Evolutionary conservation across 2,888 invertebrate species (phyloP).

Genomic region (Drosophila nr. perissopoda): DNA sequence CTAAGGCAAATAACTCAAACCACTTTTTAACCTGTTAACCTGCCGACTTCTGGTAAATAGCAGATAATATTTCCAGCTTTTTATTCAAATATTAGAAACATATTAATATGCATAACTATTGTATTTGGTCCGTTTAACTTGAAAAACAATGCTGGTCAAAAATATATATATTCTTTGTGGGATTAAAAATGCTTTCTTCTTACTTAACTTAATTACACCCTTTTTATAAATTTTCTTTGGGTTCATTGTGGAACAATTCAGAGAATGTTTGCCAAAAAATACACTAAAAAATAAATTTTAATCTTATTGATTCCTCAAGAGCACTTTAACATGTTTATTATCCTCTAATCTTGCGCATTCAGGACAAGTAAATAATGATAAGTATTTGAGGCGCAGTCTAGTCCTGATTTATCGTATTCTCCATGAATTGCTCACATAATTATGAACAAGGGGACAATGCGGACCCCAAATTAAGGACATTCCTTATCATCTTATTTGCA

Average conservation of each 20-base stretch:
- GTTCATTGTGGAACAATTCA: neutral
- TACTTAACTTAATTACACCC: neutral
- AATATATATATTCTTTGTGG: neutral
- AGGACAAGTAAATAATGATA: neutral
- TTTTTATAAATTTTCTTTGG: neutral
- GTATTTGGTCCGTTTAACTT: neutral
- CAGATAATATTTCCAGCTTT: neutral
- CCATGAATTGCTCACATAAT: slow-evolving; percentile 42
- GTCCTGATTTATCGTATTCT: slow-evolving; percentile 31
- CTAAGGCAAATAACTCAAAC: neutral
- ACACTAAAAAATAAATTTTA: neutral
- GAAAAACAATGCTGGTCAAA: neutral
- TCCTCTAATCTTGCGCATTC: slow-evolving; percentile 3
- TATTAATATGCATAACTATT: neutral
- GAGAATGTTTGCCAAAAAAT: neutral
- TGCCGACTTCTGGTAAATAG: neutral
- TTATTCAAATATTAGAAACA: neutral
- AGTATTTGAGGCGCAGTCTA: slow-evolving; percentile 2
- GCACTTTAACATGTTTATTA: slow-evolving; percentile 1
- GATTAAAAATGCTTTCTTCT: neutral
- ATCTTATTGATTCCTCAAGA: neutral
- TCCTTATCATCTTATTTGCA: slow-evolving; percentile 61
- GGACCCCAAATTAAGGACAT: slow-evolving; percentile 46
- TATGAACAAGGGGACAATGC: slow-evolving; percentile 34
- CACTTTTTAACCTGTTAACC: neutral